Base-by-base conservation (phyloP, 2,888 invertebrate genomes). In the Lymantria monacha region DNA sequence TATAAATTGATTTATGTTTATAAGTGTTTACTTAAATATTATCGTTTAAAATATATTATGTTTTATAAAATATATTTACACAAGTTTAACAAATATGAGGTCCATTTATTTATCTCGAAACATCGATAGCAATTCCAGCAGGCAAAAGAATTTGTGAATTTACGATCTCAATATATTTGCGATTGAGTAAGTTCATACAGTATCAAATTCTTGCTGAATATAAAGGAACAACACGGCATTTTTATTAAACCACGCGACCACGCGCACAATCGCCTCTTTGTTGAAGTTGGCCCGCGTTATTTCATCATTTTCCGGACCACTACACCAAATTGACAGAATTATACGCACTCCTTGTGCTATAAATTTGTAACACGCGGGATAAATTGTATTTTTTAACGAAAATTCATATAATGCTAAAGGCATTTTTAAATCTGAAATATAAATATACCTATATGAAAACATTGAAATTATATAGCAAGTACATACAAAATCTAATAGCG, bases 221-320 rank as follows among this genome's bases (percentile, higher is more conserved):
- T 68, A 68, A 70, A 57, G 48, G 55, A 30, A 9, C 48, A 13
- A 36, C 33, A 56, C 59, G 56, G 33, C 47, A 42, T 42, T 36
- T n/a, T 36, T 12, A 60, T 64, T 63, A 64, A 63, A 53, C 54
- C 76, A 74, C 71, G 58, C 63, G 70, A 70, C 58, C 70, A 77
- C 76, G 69, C 57, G 60, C 47, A 83, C 81, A 81, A 83, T 78
- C 68, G 64, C 58, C 55, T 54, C 70, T 70, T 77, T 81, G 75
- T 77, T 52, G 38, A 12, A 57, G 51, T 58, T n/a, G 7, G n/a
- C 66, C 63, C 58, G 63, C 73, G 79, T 81, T 81, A 83, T 85
- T 82, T 74, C 74, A 70, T 81, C 77, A 87, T 87, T 87, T 87
- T 86, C 83, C 85, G 67, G 81, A 49, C 79, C 85, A 85, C 81